Evolutionary conservation across 2,113 vertebrate genomes (phyloP).

Genomic region (Silurus asotus): DNA sequence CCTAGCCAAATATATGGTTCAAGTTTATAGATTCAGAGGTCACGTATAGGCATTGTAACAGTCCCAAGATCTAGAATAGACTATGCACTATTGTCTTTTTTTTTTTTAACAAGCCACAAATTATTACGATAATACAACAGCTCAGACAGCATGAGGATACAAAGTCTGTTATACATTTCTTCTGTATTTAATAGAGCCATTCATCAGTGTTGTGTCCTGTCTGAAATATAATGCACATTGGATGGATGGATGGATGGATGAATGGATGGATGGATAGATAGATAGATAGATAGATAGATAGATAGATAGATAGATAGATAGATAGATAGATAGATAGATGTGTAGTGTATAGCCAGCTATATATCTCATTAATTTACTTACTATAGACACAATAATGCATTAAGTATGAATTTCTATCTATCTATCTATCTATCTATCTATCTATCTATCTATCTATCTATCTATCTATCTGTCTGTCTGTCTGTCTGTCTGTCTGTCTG

Average conservation of each 20-base stretch:
- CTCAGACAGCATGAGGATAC: not conserved
- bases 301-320: not conserved
- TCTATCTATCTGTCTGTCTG: no score
- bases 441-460: not conserved
- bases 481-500: no score
- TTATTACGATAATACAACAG: not conserved
- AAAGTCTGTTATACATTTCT: not conserved
- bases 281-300: no score
- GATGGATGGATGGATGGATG: not conserved
- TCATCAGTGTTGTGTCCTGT: not conserved
- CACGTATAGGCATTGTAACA: not conserved
- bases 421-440: no score
- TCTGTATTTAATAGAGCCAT: not conserved
- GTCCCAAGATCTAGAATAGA: no score
- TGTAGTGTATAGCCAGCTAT: not conserved
- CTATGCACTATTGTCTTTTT: not conserved
- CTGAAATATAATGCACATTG: not conserved
- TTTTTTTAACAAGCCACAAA: not conserved
- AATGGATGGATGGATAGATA: no score
- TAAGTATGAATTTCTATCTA: not conserved
- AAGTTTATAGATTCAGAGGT: not conserved
- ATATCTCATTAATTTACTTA: not conserved
- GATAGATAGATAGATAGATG: no score
- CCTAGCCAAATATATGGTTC: not conserved
- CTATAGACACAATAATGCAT: not conserved